Evolutionary conservation across 2,888 invertebrate species (phyloP).

Genomic region (Chouioia cunea): DNA sequence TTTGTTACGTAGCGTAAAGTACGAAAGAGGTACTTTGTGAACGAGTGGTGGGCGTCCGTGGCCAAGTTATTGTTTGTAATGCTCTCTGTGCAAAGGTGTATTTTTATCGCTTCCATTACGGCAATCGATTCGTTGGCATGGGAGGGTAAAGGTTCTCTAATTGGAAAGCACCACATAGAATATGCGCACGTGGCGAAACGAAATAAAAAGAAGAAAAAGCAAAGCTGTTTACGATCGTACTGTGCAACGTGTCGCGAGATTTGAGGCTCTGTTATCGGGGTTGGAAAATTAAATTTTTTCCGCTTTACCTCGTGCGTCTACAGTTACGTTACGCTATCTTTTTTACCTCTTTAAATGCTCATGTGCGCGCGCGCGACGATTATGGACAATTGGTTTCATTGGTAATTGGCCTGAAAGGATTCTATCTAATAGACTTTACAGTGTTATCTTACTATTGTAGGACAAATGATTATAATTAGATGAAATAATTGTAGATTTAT

Average conservation of each 20-base stretch:
- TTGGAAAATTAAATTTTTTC: conserved; percentile 33
- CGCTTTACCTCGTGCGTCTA: not conserved
- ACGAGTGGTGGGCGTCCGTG: not conserved
- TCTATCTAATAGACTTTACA: too few relatives aligned
- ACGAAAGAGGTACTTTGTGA: not conserved
- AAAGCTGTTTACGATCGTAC: conserved; percentile 65
- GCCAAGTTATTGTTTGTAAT: conserved; percentile 35
- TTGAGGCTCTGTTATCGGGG: conserved; percentile 4
- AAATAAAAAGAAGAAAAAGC: conserved; percentile 54
- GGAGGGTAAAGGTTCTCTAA: conserved; percentile 50
- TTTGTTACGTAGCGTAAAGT: too few relatives aligned
- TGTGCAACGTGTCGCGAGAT: conserved; percentile 62
- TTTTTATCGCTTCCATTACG: conserved; percentile 60
- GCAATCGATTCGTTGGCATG: conserved; percentile 60
- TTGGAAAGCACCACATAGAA: conserved; percentile 56
- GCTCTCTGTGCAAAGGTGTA: conserved; percentile 8
- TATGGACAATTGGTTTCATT: too few relatives aligned
- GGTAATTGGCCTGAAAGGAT: too few relatives aligned
- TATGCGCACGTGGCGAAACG: conserved; percentile 19
- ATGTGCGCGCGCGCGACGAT: too few relatives aligned
- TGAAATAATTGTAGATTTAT: too few relatives aligned
- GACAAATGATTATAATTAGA: too few relatives aligned
- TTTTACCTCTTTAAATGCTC: too few relatives aligned
- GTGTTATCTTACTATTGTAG: too few relatives aligned
- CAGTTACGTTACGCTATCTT: conserved; percentile 3